Conservation (phyloP, 2,113 vertebrate genomes). For the Rousettus leschenaultii region DNA sequence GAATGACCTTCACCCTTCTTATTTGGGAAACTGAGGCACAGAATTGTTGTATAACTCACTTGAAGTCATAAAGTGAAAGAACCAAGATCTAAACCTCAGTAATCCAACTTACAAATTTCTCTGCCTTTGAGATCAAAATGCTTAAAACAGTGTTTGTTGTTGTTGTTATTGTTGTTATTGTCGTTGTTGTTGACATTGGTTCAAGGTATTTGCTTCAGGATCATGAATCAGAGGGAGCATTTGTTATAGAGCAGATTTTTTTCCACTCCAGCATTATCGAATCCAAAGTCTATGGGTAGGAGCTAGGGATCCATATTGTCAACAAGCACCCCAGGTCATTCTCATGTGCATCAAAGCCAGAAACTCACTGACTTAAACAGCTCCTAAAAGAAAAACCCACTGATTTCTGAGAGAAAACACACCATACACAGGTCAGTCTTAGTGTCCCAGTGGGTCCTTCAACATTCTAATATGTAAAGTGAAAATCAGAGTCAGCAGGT, state of each 20-base stretch:
- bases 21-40: not conserved
- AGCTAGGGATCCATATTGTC: not conserved
- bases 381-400: not conserved
- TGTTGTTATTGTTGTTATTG: too few species aligned
- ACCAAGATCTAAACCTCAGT: not conserved
- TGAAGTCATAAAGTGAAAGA: not conserved
- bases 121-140: not conserved
- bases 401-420: not conserved
- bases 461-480: not conserved
- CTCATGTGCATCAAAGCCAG: not conserved
- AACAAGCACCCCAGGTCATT: not conserved
- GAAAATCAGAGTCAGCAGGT: not conserved
- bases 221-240: not conserved
- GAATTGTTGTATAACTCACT: not conserved
- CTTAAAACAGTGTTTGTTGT: not conserved
- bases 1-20: not conserved
- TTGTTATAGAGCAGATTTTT: not conserved
- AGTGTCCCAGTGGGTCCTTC: not conserved
- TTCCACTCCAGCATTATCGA: not conserved
- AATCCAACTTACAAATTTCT: not conserved
- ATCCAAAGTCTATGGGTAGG: not conserved
- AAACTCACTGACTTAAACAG: not conserved
- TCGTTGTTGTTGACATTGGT: not conserved
- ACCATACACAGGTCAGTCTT: not conserved
- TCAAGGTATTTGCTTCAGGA: not conserved